These are phyloP conservation scores for Philereme transversata DNA, from an alignment of 2,888 invertebrate species.

Conservation along the genomic window DNA sequence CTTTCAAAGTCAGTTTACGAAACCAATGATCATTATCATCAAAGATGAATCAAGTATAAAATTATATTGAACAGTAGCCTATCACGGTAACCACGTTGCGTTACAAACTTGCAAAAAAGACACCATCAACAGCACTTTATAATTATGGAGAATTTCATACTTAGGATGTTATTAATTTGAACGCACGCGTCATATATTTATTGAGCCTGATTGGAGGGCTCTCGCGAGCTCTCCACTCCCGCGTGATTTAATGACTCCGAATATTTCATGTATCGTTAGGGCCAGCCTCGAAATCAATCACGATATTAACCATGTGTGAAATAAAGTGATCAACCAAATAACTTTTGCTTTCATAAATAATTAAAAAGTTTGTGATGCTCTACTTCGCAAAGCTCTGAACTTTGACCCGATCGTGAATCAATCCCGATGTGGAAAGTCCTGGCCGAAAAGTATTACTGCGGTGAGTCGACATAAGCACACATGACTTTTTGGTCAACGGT, in stretches of 20 bases:
- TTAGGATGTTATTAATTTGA: constrained; percentile 51
- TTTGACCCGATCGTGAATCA: too few species aligned
- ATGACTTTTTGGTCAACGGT: too few species aligned
- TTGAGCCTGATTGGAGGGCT: constrained; percentile 67
- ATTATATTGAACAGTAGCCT: neutral
- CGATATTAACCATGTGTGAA: constrained; percentile 77
- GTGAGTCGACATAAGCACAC: too few species aligned
- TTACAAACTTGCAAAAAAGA: constrained; percentile 2
- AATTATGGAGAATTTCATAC: constrained; percentile 9
- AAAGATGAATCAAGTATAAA: neutral
- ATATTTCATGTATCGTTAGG: constrained; percentile 80
- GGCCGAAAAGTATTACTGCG: too few species aligned
- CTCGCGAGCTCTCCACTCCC: constrained; percentile 65
- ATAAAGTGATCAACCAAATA: constrained; percentile 70
- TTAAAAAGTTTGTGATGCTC: neutral
- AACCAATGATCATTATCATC: too few species aligned
- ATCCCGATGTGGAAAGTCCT: too few species aligned
- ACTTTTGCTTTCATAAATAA: constrained; percentile 41
- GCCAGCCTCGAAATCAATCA: constrained; percentile 77
- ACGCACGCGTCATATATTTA: constrained; percentile 60
- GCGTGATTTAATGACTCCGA: constrained; percentile 77
- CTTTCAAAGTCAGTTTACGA: too few species aligned
- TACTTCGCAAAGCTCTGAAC: too few species aligned
- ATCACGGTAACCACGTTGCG: neutral
- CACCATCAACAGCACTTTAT: neutral